A percentile compares a stretch with the other conserved stretches of the same genome.
Conservation (phyloP, 2,888 invertebrate species). For the Torymus aiolomorphi region DNA sequence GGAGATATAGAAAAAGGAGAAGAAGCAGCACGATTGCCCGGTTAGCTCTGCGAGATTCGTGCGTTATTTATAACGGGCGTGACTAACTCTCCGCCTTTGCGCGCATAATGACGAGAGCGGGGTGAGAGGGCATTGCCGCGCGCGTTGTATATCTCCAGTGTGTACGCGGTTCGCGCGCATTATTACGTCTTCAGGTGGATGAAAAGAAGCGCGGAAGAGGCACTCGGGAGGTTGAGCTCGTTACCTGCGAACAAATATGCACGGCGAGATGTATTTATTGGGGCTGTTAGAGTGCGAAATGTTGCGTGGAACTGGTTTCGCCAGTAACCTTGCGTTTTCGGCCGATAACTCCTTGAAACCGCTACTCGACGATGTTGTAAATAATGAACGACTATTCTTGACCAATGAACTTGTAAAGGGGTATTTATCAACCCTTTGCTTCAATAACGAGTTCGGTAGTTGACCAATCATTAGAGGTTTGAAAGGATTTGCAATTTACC, state of each 20-base stretch:
- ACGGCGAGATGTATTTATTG: slow-evolving; percentile 38
- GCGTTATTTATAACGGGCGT: slow-evolving; percentile 67
- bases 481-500: too few relatives aligned
- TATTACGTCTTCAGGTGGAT: too few relatives aligned
- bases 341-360: slow-evolving; percentile 42
- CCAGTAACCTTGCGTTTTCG: slow-evolving; percentile 31
- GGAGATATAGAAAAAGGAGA: neutral
- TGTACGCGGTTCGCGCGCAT: too few relatives aligned
- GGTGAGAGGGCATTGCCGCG: neutral
- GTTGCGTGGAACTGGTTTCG: slow-evolving; percentile 29
- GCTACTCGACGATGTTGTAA: slow-evolving; percentile 21
- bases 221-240: too few relatives aligned
- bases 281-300: slow-evolving; percentile 24
- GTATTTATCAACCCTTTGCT: too few relatives aligned
- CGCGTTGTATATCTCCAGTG: too few relatives aligned
- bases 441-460: too few relatives aligned
- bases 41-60: slow-evolving; percentile 42
- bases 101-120: slow-evolving; percentile 18
- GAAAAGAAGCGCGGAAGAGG: too few relatives aligned
- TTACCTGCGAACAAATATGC: too few relatives aligned
- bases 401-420: neutral
- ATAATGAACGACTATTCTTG: slow-evolving; percentile 14
- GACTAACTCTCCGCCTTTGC: slow-evolving; percentile 53
- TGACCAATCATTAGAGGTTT: too few relatives aligned
- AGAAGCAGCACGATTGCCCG: too few relatives aligned